phyloP scores from a whole-genome alignment of 2,113 vertebrate species.

The Uria aalge region DNA sequence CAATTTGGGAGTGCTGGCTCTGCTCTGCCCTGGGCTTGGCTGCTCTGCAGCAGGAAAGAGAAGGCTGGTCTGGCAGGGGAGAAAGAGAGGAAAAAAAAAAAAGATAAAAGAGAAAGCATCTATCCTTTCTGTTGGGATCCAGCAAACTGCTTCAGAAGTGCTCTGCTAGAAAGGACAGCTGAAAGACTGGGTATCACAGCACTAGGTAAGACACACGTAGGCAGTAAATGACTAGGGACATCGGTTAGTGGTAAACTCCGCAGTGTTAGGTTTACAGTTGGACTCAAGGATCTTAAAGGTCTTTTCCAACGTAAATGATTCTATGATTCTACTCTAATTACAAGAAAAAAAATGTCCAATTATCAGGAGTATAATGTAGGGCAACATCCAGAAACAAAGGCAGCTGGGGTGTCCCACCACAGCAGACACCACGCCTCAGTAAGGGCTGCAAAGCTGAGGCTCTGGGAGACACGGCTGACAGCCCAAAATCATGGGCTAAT shows the following conservation, averaged over 20 bases:
- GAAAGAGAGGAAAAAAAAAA: no score
- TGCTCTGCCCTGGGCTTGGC: neutral
- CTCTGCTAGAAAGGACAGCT: neutral
- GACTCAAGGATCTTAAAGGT: neutral
- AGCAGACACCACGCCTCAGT: neutral
- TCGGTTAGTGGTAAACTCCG: neutral
- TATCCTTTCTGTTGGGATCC: neutral
- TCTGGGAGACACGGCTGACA: neutral
- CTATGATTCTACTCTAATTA: neutral
- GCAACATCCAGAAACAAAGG: neutral
- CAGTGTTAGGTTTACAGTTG: neutral
- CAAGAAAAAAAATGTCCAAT: neutral
- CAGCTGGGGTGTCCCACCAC: neutral
- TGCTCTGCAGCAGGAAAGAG: neutral
- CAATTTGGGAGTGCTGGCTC: neutral
- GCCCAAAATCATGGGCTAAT: neutral
- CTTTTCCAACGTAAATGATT: neutral
- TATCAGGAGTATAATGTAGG: neutral
- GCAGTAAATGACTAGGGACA: neutral
- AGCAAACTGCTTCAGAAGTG: neutral
- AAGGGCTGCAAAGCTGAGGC: neutral
- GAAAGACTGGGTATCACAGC: neutral
- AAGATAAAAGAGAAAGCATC: no score
- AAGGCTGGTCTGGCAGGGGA: neutral
- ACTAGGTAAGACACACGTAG: fast-evolving